These are phyloP conservation scores for Lamellibrachia satsuma DNA, from an alignment of 2,888 invertebrate species.

Conservation along the genomic window DNA sequence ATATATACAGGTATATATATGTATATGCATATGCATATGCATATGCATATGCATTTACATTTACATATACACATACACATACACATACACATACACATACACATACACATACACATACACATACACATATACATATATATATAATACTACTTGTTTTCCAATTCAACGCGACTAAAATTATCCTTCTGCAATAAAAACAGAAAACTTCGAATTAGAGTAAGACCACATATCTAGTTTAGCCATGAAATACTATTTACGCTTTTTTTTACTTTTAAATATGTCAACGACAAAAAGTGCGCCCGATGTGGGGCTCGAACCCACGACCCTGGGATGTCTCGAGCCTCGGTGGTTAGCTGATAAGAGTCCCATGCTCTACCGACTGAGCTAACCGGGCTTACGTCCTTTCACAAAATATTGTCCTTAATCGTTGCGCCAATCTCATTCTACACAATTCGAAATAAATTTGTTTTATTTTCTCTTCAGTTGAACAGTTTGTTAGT, in stretches of 20 bases:
- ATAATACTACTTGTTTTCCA: too few species aligned
- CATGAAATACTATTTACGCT: neutral
- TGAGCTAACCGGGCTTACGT: neutral
- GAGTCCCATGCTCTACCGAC: conserved; percentile 17
- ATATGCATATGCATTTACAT: too few species aligned
- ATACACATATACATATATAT: too few species aligned
- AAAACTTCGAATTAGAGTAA: neutral
- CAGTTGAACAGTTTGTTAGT: too few species aligned
- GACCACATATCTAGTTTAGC: neutral
- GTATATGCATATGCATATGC: too few species aligned
- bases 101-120: too few species aligned
- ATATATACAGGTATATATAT: too few species aligned
- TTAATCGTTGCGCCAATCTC: neutral
- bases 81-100: too few species aligned
- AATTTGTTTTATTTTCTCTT: neutral
- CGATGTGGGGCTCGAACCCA: conserved; percentile 17
- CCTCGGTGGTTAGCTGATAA: conserved; percentile 2
- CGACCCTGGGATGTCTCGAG: conserved; percentile 17
- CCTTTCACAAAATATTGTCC: neutral
- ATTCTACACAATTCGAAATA: neutral
- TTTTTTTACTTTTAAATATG: neutral
- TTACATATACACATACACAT: too few species aligned
- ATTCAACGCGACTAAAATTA: too few species aligned
- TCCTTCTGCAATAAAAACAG: too few species aligned
- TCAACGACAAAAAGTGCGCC: neutral